Evolutionary conservation across 1,140 invertebrate genomes (phyloP).

Genomic region (Fopius arisanus): DNA sequence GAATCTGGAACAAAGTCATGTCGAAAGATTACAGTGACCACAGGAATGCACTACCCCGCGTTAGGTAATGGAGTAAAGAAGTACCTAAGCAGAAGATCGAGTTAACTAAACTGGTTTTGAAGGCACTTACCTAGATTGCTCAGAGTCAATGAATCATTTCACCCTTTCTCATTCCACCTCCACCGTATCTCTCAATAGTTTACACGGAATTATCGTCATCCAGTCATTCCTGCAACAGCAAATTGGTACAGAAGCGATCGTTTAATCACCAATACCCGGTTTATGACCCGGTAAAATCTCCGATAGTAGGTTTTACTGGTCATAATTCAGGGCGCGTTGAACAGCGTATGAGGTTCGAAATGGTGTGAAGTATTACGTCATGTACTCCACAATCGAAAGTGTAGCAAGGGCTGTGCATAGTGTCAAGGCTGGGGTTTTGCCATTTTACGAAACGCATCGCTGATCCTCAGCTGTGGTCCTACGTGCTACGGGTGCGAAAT

Average conservation of each 20-base stretch:
- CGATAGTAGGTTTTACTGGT: background rate
- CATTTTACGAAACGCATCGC: no score
- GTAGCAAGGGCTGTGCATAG: background rate
- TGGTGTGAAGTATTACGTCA: background rate
- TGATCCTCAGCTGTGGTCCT: no score
- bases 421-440: background rate
- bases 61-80: no score
- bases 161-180: constrained; percentile 13
- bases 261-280: background rate
- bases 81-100: no score
- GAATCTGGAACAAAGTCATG: no score
- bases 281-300: background rate
- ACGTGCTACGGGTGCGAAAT: no score
- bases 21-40: no score
- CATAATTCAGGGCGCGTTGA: background rate
- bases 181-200: constrained; percentile 5
- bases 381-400: background rate
- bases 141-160: constrained; percentile 58
- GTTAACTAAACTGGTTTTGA: no score
- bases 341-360: background rate
- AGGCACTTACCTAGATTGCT: constrained; percentile 33
- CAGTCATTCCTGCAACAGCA: no score
- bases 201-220: background rate
- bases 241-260: background rate
- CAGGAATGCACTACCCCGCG: no score